A percentile compares a stretch with the other conserved stretches of the same genome.
phyloP scores from a whole-genome alignment of 2,113 vertebrate genomes.

The Seriola quinqueradiata region DNA sequence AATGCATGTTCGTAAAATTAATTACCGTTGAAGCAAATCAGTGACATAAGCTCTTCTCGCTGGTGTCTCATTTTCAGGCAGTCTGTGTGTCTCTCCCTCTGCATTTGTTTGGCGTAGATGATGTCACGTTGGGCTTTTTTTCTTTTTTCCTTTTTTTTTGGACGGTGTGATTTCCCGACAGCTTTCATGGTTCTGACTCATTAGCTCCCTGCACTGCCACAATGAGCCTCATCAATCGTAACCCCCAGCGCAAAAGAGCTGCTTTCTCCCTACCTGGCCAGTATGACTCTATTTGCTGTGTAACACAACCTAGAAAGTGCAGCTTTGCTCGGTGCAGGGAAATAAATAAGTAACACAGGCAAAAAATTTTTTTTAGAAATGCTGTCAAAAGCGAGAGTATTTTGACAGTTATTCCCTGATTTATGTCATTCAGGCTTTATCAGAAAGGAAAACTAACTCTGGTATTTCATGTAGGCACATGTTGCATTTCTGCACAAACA shows the following conservation, averaged over 20 bases:
- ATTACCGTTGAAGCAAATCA: conserved; percentile 19
- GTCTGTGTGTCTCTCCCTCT: conserved; percentile 44
- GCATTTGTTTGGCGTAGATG: conserved; percentile 62
- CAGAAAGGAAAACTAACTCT: background rate
- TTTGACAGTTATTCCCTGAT: background rate
- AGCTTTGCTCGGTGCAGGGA: conserved; percentile 6
- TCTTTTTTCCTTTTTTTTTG: conserved; percentile 19
- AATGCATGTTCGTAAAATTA: conserved; percentile 19
- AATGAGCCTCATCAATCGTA: conserved; percentile 79
- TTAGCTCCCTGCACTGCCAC: conserved; percentile 80
- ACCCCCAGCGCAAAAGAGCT: conserved; percentile 62
- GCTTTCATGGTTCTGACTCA: conserved; percentile 85
- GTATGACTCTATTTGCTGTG: conserved; percentile 37
- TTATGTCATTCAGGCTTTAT: conserved; percentile 7
- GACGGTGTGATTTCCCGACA: conserved; percentile 76
- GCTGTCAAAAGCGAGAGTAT: conserved; percentile 1
- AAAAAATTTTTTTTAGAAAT: background rate
- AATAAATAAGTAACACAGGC: conserved; percentile 10
- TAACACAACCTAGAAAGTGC: conserved; percentile 16
- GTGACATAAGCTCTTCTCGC: conserved; percentile 34
- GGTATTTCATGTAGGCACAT: conserved; percentile 10
- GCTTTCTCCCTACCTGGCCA: conserved; percentile 61
- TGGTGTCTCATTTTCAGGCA: conserved; percentile 34
- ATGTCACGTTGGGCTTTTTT: conserved; percentile 54
- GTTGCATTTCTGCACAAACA: conserved; percentile 14